A percentile compares a stretch with the other conserved stretches of the same genome.
These are phyloP conservation scores for Aphelenchoides besseyi DNA, from an alignment of 1,140 invertebrate genomes.

Conservation along the genomic window DNA sequence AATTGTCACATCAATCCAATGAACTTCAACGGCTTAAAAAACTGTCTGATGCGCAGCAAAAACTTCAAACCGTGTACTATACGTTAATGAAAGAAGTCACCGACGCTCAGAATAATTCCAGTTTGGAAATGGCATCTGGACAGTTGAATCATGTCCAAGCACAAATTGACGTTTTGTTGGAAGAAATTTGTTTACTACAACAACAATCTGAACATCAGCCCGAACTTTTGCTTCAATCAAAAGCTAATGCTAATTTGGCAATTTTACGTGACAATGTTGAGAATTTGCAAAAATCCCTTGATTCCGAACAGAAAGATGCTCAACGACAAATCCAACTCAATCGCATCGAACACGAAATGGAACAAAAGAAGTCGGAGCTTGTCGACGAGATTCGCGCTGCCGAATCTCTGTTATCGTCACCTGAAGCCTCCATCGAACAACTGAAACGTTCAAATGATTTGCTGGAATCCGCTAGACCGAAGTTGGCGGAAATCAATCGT, in stretches of 20 bases:
- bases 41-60: not conserved
- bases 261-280: too few relatives aligned
- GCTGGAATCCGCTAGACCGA: not conserved
- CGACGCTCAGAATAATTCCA: not conserved
- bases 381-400: not conserved
- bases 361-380: not conserved
- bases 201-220: not conserved
- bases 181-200: slow-evolving; percentile 1
- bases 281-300: not conserved
- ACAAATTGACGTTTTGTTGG: not conserved
- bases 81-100: not conserved
- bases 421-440: not conserved
- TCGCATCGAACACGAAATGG: not conserved
- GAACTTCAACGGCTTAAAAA: slow-evolving; percentile 3
- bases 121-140: not conserved
- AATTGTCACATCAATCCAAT: not conserved
- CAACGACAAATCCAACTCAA: not conserved
- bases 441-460: not conserved
- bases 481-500: not conserved
- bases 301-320: slow-evolving; percentile 7
- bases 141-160: not conserved
- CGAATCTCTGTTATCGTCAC: not conserved
- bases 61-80: too few relatives aligned
- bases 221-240: too few relatives aligned
- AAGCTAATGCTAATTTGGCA: too few relatives aligned